A percentile compares a stretch with the other conserved stretches of the same genome.
These are phyloP conservation scores for Holocentrus rufus DNA, from an alignment of 2,797 vertebrate species.

Conservation along the genomic window DNA sequence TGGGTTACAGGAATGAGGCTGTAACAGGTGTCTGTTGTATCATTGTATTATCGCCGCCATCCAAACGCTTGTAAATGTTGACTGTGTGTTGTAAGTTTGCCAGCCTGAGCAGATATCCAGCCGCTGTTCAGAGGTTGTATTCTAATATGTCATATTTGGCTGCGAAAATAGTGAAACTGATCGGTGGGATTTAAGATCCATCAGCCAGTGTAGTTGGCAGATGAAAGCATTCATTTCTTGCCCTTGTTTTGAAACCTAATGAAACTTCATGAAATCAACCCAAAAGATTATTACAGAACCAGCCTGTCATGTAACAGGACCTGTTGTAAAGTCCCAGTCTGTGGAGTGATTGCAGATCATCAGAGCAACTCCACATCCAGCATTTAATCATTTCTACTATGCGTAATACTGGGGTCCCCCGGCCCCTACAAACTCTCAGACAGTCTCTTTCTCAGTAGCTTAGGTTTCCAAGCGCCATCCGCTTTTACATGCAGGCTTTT, in stretches of 20 bases:
- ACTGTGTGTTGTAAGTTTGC: too few relatives aligned
- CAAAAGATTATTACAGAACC: neutral
- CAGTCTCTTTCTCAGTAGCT: conserved; percentile 75
- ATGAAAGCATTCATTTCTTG: neutral
- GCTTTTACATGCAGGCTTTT: conserved; percentile 78
- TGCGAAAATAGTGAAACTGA: too few relatives aligned
- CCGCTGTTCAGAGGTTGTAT: too few relatives aligned
- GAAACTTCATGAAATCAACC: neutral
- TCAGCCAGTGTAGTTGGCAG: neutral
- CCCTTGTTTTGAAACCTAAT: neutral
- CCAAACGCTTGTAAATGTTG: too few relatives aligned
- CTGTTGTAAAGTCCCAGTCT: neutral
- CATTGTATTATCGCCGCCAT: too few relatives aligned
- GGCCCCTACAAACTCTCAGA: conserved; percentile 49
- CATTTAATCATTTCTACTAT: conserved; percentile 52
- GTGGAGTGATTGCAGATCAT: conserved; percentile 13
- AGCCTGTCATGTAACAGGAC: neutral
- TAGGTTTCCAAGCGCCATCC: conserved; percentile 72
- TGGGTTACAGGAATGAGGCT: neutral
- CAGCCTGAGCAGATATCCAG: too few relatives aligned
- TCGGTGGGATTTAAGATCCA: neutral
- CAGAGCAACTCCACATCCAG: conserved; percentile 34
- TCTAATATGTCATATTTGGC: too few relatives aligned
- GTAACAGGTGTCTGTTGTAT: too few relatives aligned
- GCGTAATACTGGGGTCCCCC: conserved; percentile 33